phyloP scores from a whole-genome alignment of 2,113 vertebrate genomes.

The Electrona antarctica region DNA sequence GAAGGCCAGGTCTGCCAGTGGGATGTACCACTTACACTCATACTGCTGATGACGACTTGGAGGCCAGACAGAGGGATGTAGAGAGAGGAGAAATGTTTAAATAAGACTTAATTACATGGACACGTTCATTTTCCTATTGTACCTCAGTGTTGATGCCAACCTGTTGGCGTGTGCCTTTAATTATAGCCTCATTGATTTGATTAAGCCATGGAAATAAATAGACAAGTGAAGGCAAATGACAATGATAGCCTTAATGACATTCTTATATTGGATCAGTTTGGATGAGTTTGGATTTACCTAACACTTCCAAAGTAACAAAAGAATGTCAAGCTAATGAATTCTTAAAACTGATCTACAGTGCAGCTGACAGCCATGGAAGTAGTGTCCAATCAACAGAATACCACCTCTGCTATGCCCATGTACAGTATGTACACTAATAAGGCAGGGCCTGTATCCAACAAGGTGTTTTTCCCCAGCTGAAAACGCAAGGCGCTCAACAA shows the following conservation, averaged over 20 bases:
- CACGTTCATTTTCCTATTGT: background rate
- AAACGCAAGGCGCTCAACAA: too few relatives aligned
- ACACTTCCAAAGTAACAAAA: too few relatives aligned
- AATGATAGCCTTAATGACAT: background rate
- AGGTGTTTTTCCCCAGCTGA: too few relatives aligned
- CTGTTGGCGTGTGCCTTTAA: too few relatives aligned
- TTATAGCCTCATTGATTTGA: too few relatives aligned
- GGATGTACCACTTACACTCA: slow-evolving; percentile 99
- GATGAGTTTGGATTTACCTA: too few relatives aligned
- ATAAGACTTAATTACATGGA: background rate
- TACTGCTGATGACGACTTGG: slow-evolving; percentile 96
- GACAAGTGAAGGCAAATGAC: too few relatives aligned
- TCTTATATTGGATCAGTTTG: background rate
- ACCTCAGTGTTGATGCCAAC: background rate
- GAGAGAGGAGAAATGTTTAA: background rate
- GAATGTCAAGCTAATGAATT: too few relatives aligned
- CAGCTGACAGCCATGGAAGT: background rate
- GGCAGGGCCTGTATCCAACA: too few relatives aligned
- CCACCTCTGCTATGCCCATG: background rate
- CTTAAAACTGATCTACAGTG: too few relatives aligned
- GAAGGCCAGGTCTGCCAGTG: slow-evolving; percentile 92
- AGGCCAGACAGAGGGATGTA: background rate
- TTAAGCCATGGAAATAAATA: too few relatives aligned
- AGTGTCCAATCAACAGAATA: background rate
- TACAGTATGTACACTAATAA: too few relatives aligned